Conservation (phyloP, 1,140 invertebrate genomes). For the Drosophila varians region DNA sequence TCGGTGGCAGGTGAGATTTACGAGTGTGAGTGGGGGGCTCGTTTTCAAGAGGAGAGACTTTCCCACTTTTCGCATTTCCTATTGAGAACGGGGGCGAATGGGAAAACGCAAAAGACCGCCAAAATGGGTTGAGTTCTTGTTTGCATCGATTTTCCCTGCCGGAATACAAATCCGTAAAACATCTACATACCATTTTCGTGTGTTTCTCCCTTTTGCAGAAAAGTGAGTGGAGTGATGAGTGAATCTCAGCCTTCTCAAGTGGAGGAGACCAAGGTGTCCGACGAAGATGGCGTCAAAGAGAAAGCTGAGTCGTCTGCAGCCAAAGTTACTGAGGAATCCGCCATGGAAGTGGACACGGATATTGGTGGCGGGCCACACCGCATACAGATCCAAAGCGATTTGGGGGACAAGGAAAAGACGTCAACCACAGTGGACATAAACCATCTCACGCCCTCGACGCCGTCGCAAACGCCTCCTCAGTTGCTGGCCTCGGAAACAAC, state of each 20-base stretch:
- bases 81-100: slow-evolving; percentile 63
- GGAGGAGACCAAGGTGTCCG: slow-evolving; percentile 36
- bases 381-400: neutral
- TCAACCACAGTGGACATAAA: slow-evolving; percentile 55
- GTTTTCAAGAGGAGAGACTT: neutral
- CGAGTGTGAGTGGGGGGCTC: slow-evolving; percentile 49
- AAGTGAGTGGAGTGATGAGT: slow-evolving; percentile 40
- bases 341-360: slow-evolving; percentile 20
- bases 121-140: slow-evolving; percentile 74
- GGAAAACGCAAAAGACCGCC: slow-evolving; percentile 72
- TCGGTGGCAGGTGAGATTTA: slow-evolving; percentile 68
- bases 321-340: slow-evolving; percentile 8
- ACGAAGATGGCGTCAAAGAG: slow-evolving; percentile 30
- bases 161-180: slow-evolving; percentile 27
- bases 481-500: slow-evolving; percentile 42
- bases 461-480: slow-evolving; percentile 73
- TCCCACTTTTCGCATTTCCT: slow-evolving; percentile 20
- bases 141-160: slow-evolving; percentile 74
- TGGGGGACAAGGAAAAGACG: slow-evolving; percentile 25
- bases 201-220: slow-evolving; percentile 42
- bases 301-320: slow-evolving; percentile 16
- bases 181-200: no score
- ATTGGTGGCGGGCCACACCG: neutral
- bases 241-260: slow-evolving; percentile 28
- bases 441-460: slow-evolving; percentile 68